phyloP scores from a whole-genome alignment of 2,797 vertebrate species.

The Helicolenus hilgendorfi region DNA sequence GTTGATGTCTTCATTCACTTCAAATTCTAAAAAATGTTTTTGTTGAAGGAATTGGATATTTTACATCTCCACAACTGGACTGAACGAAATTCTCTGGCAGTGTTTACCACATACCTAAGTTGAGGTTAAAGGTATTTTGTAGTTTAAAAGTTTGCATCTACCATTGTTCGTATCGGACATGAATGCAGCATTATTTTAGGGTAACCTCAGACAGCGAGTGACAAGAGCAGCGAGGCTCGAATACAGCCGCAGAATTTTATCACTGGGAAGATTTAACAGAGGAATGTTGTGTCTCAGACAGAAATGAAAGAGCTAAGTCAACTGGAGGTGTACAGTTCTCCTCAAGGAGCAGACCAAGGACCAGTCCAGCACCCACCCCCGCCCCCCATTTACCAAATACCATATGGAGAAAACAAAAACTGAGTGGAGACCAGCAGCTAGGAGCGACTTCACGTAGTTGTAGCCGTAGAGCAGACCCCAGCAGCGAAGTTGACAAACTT shows the following conservation, averaged over 20 bases:
- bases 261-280: neutral
- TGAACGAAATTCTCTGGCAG: neutral
- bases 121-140: neutral
- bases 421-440: constrained; percentile 47
- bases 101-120: neutral
- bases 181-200: constrained; percentile 58
- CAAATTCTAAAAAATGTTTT: neutral
- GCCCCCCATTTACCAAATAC: neutral
- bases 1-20: neutral
- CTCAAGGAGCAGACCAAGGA: constrained; percentile 22
- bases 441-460: constrained; percentile 1
- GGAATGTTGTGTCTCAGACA: neutral
- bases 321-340: constrained; percentile 3
- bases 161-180: constrained; percentile 13
- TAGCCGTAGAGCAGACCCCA: constrained; percentile 15
- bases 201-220: neutral
- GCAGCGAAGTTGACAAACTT: constrained; percentile 31
- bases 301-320: neutral
- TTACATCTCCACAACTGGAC: neutral
- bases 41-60: neutral
- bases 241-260: constrained; percentile 1
- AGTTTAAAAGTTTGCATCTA: neutral
- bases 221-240: neutral
- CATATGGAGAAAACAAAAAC: constrained; percentile 20
- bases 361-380: neutral